Percentiles rank a stretch among this genome's conserved stretches.
Evolutionary conservation across 2,113 vertebrate species (phyloP).

Genomic region (Aegotheles bennettii): DNA sequence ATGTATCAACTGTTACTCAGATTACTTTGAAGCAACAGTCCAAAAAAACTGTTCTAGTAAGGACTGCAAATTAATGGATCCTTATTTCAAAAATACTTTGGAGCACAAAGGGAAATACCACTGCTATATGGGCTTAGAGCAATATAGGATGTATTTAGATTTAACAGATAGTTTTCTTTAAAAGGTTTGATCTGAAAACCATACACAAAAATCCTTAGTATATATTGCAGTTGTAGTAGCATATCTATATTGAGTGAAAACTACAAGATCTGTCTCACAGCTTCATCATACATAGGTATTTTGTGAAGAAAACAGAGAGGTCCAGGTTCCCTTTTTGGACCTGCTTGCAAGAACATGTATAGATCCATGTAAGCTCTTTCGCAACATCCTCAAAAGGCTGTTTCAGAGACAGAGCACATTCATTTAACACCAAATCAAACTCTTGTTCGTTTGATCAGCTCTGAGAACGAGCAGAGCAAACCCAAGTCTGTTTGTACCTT

Average conservation of each 20-base stretch:
- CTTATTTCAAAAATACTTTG: slow-evolving; percentile 27
- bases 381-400: background rate
- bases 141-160: background rate
- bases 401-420: background rate
- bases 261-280: background rate
- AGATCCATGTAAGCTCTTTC: background rate
- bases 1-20: background rate
- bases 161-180: slow-evolving; percentile 9
- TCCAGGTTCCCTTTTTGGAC: background rate
- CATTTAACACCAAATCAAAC: background rate
- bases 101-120: background rate
- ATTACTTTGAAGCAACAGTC: slow-evolving; percentile 25
- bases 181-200: background rate
- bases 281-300: background rate
- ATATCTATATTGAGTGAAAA: background rate
- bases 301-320: background rate
- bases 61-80: slow-evolving; percentile 30
- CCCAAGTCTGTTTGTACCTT: fast-evolving
- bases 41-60: slow-evolving; percentile 4
- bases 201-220: background rate
- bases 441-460: background rate
- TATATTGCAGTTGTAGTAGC: background rate
- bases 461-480: background rate
- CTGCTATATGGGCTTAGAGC: background rate
- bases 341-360: background rate